Evolutionary conservation across 2,113 vertebrate species (phyloP).

Genomic region (Hymenochirus boettgeri): DNA sequence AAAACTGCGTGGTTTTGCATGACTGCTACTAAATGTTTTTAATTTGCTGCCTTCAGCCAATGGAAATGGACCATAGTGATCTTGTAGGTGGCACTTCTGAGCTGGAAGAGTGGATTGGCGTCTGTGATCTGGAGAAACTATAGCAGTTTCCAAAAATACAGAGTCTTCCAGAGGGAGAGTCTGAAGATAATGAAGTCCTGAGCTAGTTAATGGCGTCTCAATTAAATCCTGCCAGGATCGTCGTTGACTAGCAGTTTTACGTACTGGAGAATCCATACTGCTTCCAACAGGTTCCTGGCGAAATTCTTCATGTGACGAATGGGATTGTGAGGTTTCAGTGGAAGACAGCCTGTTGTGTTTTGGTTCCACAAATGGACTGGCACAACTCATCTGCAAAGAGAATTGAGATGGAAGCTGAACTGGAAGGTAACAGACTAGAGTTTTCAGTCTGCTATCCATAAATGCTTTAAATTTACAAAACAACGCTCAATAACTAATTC

Average conservation of each 20-base stretch:
- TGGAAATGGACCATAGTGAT: constrained; percentile 88
- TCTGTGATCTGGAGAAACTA: constrained; percentile 77
- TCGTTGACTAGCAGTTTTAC: constrained; percentile 88
- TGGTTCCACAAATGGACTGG: constrained; percentile 84
- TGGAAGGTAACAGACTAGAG: no score
- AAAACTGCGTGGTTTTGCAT: constrained; percentile 89
- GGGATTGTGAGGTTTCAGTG: constrained; percentile 93
- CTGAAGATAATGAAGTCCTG: constrained; percentile 93
- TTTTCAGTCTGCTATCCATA: no score
- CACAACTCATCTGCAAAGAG: constrained; percentile 76
- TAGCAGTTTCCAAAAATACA: constrained; percentile 80
- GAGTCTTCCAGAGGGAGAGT: constrained; percentile 92
- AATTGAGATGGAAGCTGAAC: accelerated
- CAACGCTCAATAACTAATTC: no score
- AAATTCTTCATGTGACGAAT: constrained; percentile 94
- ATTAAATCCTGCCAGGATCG: constrained; percentile 98
- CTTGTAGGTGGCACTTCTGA: constrained; percentile 86
- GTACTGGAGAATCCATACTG: constrained; percentile 78
- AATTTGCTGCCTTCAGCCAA: constrained; percentile 71
- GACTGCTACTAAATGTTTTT: constrained; percentile 65
- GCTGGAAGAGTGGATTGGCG: constrained; percentile 92
- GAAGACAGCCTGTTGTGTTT: constrained; percentile 90
- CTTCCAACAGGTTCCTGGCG: constrained; percentile 80
- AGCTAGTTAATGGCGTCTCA: constrained; percentile 91
- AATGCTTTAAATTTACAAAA: no score